phyloP scores from a whole-genome alignment of 1,140 invertebrate species.

The Listronotus bonariensis region DNA sequence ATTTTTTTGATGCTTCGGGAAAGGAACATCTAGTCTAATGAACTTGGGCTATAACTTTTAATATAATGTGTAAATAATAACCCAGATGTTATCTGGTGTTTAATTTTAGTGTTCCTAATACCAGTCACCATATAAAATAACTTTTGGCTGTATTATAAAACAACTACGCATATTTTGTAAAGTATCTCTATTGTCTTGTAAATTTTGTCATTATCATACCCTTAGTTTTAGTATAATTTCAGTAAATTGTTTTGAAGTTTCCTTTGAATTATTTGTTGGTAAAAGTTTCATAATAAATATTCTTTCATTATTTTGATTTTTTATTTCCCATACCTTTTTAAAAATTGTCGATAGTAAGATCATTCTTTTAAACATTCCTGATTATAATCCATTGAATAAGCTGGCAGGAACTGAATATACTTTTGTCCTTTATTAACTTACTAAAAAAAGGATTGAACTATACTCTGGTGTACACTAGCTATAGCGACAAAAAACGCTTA shows the following conservation, averaged over 20 bases:
- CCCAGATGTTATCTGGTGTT: background rate
- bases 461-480: too few species aligned
- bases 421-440: too few species aligned
- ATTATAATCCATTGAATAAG: too few species aligned
- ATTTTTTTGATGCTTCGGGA: background rate
- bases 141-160: background rate
- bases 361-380: too few species aligned
- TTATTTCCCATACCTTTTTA: too few species aligned
- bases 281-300: constrained; percentile 22
- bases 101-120: constrained; percentile 7
- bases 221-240: background rate
- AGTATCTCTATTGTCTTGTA: constrained; percentile 5
- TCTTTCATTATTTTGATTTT: constrained; percentile 6
- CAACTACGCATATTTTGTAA: background rate
- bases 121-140: background rate
- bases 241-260: background rate
- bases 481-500: too few species aligned
- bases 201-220: constrained; percentile 15
- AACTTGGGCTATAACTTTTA: background rate
- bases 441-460: too few species aligned
- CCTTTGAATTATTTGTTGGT: constrained; percentile 9
- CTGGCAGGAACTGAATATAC: too few species aligned
- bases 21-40: constrained; percentile 11
- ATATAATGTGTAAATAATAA: background rate
- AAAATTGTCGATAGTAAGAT: too few species aligned